Base-by-base conservation (phyloP, 2,888 invertebrate species). In the Andrena dorsata region DNA sequence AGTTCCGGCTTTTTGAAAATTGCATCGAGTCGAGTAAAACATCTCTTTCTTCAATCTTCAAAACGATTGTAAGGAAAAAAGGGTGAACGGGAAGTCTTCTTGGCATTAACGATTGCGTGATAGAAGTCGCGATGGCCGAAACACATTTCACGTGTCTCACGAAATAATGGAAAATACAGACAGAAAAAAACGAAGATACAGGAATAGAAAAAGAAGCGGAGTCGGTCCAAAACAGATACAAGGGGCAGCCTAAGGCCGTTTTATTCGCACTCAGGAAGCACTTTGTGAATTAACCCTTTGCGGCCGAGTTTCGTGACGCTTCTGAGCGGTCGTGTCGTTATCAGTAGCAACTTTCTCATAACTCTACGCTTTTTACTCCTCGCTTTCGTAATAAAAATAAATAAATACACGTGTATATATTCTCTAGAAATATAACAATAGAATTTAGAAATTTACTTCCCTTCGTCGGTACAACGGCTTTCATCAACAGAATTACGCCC, bases 81-180 rank as follows among this genome's bases (percentile, higher is more conserved):
- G 20, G 26, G 56, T 13, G 5, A 0, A 1, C 3, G 20, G 10
- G 0, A 23, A 10, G 35, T n/a, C 8, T 10, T 32, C n/a, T 64
- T 41, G 47, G 56, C 23, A 13, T 20, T 6, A 41, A 20, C 81
- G 84, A 85, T 81, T 65, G 85, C 85, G 74, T 78, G 85, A 84
- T 84, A 84, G 78, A 83, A 84, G 85, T 81, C 84, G 81, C 63
- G 85, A 76, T 85, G 85, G 85, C 70, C 70, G 79, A 56, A 81
- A 84, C 85, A 84, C 75, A 76, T 84, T 76, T 81, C 81, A 64
- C 72, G 72, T 78, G 68, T 84, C 80, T 60, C 75, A 26, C 76
- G 80, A 75, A 73, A 84, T 73, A 72, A 81, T 73, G 63, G 70
- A 80, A 76, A 49, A 56, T 70, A 79, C 76, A 84, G 68, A 84